Evolutionary conservation across 2,797 vertebrate genomes (phyloP), one percentile per base, ranked within the genome.

Genomic region (Odontamblyopus lacepedii): DNA sequence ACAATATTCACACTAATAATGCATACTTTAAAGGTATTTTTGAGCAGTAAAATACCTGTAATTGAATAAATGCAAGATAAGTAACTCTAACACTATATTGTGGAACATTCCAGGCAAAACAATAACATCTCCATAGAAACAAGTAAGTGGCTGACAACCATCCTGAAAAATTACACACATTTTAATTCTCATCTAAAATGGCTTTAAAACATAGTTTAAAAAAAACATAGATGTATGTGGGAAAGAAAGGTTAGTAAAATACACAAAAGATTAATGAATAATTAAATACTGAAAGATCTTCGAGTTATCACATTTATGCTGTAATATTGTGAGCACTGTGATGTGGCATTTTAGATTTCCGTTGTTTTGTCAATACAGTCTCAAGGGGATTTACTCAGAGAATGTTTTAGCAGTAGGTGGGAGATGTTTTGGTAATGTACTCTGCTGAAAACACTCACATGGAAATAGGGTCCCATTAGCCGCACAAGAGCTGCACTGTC

Each of bases 391-490:
- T 88, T 66, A 32, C 78, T 83, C 70, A 70, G 60, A 77, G 83
- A 86, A 85, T 85, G 78, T 89, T 86, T 87, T 63, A 78, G 80
- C 76, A 64, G 79, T 29, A 81, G 82, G 78, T 74, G 83, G 81
- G 74, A 74, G 75, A 77, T 88, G 86, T 89, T 89, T 87, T 87
- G 83, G 78, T 88, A 84, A 90, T 90, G 86, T 81, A 86, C 85
- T 86, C 74, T 19, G 78, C 72, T 82, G 83, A 91, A 92, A 91
- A 89, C 87, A 91, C 88, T 87, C 86, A 87, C 84, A 88, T 89
- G 89, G 83, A 91, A 92, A 92, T 91, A 86, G 87, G 77, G 85
- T 89, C 87, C 88, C 89, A 91, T 92, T 92, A 92, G 85, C 81
- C 83, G 85, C 84, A 92, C 88, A 92, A 92, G 91, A 90, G 91